phyloP scores from a whole-genome alignment of 1,140 invertebrate genomes.

The Grapholita molesta region DNA sequence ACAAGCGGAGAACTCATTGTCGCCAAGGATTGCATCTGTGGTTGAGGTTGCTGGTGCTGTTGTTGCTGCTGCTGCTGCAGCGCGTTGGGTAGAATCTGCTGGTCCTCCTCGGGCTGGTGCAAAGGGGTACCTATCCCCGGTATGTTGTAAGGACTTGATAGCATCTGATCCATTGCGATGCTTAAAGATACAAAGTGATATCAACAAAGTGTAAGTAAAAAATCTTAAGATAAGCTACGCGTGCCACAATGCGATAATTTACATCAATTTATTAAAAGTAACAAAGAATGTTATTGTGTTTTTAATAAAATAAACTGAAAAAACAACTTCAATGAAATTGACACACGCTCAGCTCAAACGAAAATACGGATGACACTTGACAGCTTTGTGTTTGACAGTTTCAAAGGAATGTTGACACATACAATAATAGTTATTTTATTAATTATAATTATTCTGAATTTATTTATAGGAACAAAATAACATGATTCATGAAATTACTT shows the following conservation, averaged over 20 bases:
- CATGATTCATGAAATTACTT: too few relatives aligned
- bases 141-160: conserved; percentile 92
- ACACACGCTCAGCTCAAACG: not conserved
- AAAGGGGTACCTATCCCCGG: conserved; percentile 93
- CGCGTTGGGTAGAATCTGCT: conserved; percentile 89
- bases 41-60: conserved; percentile 80
- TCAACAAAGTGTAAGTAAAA: not conserved
- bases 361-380: not conserved
- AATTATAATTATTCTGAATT: too few relatives aligned
- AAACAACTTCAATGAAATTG: not conserved
- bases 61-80: conserved; percentile 86
- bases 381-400: not conserved
- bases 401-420: not conserved
- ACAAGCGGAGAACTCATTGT: conserved; percentile 79
- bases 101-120: conserved; percentile 95
- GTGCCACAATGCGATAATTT: not conserved
- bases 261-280: not conserved
- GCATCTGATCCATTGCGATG: conserved; percentile 89
- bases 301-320: not conserved
- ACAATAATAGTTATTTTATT: too few relatives aligned
- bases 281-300: not conserved
- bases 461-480: too few relatives aligned
- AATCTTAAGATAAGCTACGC: not conserved
- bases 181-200: not conserved
- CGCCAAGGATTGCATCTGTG: conserved; percentile 78